Base-by-base conservation (phyloP, 2,113 vertebrate species). In the Zosterops lateralis region DNA sequence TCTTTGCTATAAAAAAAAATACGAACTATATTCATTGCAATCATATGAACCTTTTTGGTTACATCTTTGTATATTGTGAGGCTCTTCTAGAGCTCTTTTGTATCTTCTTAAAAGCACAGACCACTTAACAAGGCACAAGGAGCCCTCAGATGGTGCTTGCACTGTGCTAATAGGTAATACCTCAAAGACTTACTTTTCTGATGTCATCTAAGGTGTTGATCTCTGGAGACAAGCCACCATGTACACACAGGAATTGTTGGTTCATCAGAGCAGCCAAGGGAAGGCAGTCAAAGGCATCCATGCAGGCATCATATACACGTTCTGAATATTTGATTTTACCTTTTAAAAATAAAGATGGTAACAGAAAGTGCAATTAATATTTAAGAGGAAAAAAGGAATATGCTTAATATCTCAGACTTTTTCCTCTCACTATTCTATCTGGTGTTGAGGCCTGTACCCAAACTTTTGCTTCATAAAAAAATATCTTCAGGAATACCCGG, bases 251-350 rank as follows among this genome's bases (percentile, higher is more conserved):
- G 97, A 99, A 99, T 90, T 99, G 99, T 96, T 99, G 99, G 97
- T 99, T 99, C 99, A 99, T 99, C 96, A 99, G 98, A 50, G 99
- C 99, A 65, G 99, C 99, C 99, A 99, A 95, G 21, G 99, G 99
- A 97, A 99, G 99, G 98, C 99, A 99, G 98, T 99, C 99, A 3
- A 99, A 99, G 98, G 99, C 99, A 89, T 99, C 99, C 99, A 99
- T 99, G 96, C 99, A 99, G 93, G 99, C 99, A 34, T 99, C 99
- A 86, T 99, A 99, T 74, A 99, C 98, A 45, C 98, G 98, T 97
- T 99, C 99, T 87, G 99, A 99, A 98, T 99, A 99, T 98, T 99
- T 99, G 98, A 99, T 99, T 99, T 99, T 99, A 99, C 99, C 99
- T 99, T 97, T 98, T 79, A 93, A 95, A 97, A 58, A 72, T 96